These are phyloP conservation scores for Harpagifer antarcticus DNA, from an alignment of 2,797 vertebrate genomes.

Conservation along the genomic window DNA sequence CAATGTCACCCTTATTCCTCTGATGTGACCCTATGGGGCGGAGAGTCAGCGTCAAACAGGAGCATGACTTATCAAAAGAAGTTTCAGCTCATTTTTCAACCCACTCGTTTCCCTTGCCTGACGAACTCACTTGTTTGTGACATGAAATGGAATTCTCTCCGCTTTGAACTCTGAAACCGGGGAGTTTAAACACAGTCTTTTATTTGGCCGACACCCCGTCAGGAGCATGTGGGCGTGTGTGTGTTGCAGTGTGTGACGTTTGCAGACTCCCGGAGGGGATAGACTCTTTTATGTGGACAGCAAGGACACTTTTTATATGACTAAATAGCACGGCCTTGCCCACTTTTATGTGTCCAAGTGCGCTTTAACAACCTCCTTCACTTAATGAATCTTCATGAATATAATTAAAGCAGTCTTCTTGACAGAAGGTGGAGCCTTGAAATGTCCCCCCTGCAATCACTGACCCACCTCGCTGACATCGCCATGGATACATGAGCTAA, in stretches of 20 bases:
- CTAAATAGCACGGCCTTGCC: constrained; percentile 32
- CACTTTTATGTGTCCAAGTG: constrained; percentile 46
- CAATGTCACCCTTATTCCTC: constrained; percentile 45
- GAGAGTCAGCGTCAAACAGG: constrained; percentile 34
- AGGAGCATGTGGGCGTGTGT: constrained; percentile 14
- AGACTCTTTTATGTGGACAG: constrained; percentile 47
- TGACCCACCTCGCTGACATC: background rate
- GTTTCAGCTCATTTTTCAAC: constrained; percentile 52
- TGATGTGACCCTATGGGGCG: constrained; percentile 51
- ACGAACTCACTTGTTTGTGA: constrained; percentile 55
- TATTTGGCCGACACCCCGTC: constrained; percentile 33
- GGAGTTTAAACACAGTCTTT: constrained; percentile 51
- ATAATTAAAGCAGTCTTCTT: constrained; percentile 35
- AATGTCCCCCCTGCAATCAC: constrained; percentile 1
- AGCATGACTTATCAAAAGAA: constrained; percentile 62
- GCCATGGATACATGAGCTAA: background rate
- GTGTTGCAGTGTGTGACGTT: constrained; percentile 8
- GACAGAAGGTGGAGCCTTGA: constrained; percentile 16
- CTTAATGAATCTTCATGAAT: constrained; percentile 50
- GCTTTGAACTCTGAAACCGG: constrained; percentile 56
- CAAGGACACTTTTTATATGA: constrained; percentile 19
- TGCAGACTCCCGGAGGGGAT: constrained; percentile 23
- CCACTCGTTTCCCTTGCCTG: constrained; percentile 46
- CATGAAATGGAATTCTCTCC: constrained; percentile 46
- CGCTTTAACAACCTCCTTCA: constrained; percentile 46